Conservation (phyloP, 2,888 invertebrate species). For the Allophyes oxyacanthae region DNA sequence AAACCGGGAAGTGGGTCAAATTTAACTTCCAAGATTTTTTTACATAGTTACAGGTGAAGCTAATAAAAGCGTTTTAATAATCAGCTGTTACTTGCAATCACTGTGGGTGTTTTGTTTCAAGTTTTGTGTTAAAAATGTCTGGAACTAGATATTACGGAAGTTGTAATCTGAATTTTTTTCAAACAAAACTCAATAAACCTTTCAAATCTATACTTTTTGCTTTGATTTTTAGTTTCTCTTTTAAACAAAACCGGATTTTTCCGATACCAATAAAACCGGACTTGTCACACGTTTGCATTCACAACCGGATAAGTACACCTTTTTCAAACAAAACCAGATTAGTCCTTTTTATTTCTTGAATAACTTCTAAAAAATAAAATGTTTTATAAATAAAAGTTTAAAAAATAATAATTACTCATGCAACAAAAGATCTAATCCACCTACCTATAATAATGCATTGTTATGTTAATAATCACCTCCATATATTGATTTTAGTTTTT, state of each 20-base stretch:
- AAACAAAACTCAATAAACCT: neutral
- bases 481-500: neutral
- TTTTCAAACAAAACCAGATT: slow-evolving; percentile 17
- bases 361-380: neutral
- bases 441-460: neutral
- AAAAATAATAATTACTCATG: neutral
- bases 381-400: no score
- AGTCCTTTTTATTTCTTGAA: slow-evolving; percentile 1
- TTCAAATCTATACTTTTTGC: no score
- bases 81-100: no score
- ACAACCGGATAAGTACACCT: slow-evolving; percentile 16
- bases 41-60: no score
- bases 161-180: neutral
- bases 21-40: no score
- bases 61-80: no score
- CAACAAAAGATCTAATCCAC: neutral
- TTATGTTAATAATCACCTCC: neutral
- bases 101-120: no score
- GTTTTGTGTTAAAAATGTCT: no score
- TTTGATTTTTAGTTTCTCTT: no score
- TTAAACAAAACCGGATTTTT: neutral
- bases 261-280: neutral
- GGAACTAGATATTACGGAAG: no score
- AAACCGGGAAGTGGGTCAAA: no score
- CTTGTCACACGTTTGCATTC: slow-evolving; percentile 13